Conservation (phyloP, 2,888 invertebrate genomes). For the Abrostola tripartita region DNA sequence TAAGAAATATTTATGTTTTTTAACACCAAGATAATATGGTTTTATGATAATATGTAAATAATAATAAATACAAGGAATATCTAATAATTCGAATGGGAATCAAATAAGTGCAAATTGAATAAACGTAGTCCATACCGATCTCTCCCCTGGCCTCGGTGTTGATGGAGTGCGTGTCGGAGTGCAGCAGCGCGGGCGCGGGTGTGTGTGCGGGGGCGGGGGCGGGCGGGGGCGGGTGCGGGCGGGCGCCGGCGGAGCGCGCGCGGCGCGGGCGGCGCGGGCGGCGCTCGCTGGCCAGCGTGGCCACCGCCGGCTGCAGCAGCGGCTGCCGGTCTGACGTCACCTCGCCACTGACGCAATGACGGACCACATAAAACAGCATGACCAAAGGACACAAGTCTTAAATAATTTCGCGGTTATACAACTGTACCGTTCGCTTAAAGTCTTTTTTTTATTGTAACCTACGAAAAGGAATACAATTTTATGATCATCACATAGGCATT, state of each 20-base stretch:
- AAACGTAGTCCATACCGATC: conserved; percentile 63
- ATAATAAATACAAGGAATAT: no score
- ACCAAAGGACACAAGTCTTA: no score
- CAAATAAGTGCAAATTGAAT: not conserved
- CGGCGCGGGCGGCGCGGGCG: conserved; percentile 51
- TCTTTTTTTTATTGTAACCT: no score
- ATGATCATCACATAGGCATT: no score
- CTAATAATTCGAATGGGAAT: not conserved
- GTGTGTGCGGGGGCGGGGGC: conserved; percentile 25
- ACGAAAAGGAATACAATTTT: no score
- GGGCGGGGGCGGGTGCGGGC: conserved; percentile 31
- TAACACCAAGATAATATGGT: not conserved
- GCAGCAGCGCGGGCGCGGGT: conserved; percentile 55
- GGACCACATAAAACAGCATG: no score
- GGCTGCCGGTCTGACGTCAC: conserved; percentile 43
- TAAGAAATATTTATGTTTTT: not conserved
- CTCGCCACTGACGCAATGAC: not conserved
- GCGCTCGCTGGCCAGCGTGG: conserved; percentile 50
- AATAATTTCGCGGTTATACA: no score
- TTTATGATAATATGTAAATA: no score
- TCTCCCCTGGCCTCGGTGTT: conserved; percentile 75
- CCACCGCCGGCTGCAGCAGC: conserved; percentile 43
- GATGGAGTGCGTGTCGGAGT: conserved; percentile 77
- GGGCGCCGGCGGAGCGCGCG: conserved; percentile 45
- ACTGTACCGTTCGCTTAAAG: no score